Evolutionary conservation across 2,888 invertebrate genomes (phyloP).

Genomic region (Melinopterus prodromus): DNA sequence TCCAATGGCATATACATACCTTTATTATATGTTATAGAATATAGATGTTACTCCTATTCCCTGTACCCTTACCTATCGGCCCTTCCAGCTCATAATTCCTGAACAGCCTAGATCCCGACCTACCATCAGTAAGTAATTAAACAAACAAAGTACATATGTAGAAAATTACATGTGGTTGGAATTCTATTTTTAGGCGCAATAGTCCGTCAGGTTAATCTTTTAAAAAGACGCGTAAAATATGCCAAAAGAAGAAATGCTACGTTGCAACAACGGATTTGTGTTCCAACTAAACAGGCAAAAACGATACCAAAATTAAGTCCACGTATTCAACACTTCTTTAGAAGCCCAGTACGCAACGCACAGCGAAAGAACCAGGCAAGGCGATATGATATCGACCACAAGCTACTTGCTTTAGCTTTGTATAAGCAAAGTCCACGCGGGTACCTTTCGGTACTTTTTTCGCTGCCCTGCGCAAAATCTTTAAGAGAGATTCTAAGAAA

Average conservation of each 20-base stretch:
- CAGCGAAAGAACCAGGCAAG: slow-evolving; percentile 38
- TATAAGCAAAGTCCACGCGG: slow-evolving; percentile 38
- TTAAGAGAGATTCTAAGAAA: slow-evolving; percentile 36
- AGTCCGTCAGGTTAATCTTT: not conserved
- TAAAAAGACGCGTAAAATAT: not conserved
- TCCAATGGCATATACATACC: too few relatives aligned
- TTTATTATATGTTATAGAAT: not conserved
- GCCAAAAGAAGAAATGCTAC: not conserved
- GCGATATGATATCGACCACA: slow-evolving; percentile 39
- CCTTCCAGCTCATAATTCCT: not conserved
- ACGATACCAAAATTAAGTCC: not conserved
- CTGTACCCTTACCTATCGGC: not conserved
- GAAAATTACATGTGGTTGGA: not conserved
- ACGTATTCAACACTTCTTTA: not conserved
- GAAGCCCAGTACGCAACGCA: slow-evolving; percentile 34
- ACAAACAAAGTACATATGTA: not conserved
- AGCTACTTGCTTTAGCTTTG: slow-evolving; percentile 39
- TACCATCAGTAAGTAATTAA: not conserved
- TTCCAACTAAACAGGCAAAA: not conserved
- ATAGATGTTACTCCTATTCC: not conserved
- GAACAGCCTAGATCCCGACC: not conserved
- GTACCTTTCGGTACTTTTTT: slow-evolving; percentile 38
- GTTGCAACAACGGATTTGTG: not conserved
- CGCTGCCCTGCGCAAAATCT: slow-evolving; percentile 39
- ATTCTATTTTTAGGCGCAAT: not conserved